Base-by-base conservation (phyloP, 2,888 invertebrate species). In the Catonia carolina region DNA sequence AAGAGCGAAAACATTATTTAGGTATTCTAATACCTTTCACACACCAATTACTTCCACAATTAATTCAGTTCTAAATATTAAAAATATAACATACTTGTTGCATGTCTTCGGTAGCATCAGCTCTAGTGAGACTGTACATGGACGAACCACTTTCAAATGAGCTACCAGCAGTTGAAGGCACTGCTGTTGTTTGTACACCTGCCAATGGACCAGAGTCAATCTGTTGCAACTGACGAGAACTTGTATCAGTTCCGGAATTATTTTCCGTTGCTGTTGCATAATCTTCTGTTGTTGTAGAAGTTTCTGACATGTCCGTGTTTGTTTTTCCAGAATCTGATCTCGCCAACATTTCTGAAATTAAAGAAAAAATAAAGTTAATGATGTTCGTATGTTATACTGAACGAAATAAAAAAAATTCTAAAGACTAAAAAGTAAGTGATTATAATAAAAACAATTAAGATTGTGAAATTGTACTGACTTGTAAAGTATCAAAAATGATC, bases 141-240 rank as follows among this genome's bases (percentile, higher is more conserved):
- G 88, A 88, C 56, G 88, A 88, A 61, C 86, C 87, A 71, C 89
- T 89, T 73, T 90, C 90, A 71, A 90, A 89, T n/a, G 89, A 89
- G 62, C 88, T 89, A 22, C 89, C 89, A 60, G 86, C 88, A 23
- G 54, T 53, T 7, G 58, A 58, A 17, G 59, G 52, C 4, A 51
- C 61, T 8, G 55, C 65, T 48, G 66, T 52, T 58, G 64, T 59
- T 27, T 62, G 59, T 18, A 58, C 56, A 8, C 61, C 60, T 36
- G 63, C 60, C 6, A 62, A 62, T 6, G 61, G 59, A 15, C 60
- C 61, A 23, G 63, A 61, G 33, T 54, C 58, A 27, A 45, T 2
- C 8, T 53, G 39, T 22, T 48, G 35, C 42, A 54, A 49, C 42
- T 63, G 61, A 12, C 65, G 57, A 1, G 62, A 61, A 56, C 66